Base-by-base conservation (phyloP, 1,140 invertebrate species). In the Reticulitermes speratus region DNA sequence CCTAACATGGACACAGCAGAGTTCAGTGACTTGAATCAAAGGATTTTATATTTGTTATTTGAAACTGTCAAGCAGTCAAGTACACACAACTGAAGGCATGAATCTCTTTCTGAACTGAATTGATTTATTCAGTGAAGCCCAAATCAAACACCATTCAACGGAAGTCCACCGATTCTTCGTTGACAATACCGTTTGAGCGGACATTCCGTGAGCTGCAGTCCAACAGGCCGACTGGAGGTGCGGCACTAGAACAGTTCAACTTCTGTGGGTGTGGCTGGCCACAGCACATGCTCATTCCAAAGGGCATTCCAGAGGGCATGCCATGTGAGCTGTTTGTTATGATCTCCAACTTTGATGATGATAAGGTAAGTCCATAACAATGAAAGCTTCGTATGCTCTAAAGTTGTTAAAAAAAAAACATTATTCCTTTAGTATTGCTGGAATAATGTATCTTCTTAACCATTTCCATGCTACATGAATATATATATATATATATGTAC, bases 121-220 rank as follows among this genome's bases (percentile, higher is more conserved):
- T 52, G 52, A 52, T 52, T 69, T 88, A 89, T 88, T 0, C 87
- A 94, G 93, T 94, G 87, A 90, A 90, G 85, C 92, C 92, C 12
- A 93, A 94, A 6, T 89, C 89, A 48, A 95, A 94, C 87, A 91
- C 89, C 6, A 91, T 95, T 23, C 90, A 90, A 5, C 92, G 94
- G 65, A 88, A 89, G 5, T 95, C 94, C 0, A 90, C 88, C 0
- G 91, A 94, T 0, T 94, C 94, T 3, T 92, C 92, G n/a, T 92
- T 95, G 19, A 95, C 94, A 0, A 94, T 95, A 88, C 93, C 94
- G 8, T 94, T 93, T 87, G 94, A 94, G 82, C 91, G 92, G 59
- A 94, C 93, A 11, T 95, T 95, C 91, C 90, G 93, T 23, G 91
- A 94, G 85, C 89, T 95, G 82, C 90, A 92, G 38, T 84, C 86